These are phyloP conservation scores for Scyliorhinus canicula DNA, from an alignment of 2,797 vertebrate genomes.

Conservation along the genomic window DNA sequence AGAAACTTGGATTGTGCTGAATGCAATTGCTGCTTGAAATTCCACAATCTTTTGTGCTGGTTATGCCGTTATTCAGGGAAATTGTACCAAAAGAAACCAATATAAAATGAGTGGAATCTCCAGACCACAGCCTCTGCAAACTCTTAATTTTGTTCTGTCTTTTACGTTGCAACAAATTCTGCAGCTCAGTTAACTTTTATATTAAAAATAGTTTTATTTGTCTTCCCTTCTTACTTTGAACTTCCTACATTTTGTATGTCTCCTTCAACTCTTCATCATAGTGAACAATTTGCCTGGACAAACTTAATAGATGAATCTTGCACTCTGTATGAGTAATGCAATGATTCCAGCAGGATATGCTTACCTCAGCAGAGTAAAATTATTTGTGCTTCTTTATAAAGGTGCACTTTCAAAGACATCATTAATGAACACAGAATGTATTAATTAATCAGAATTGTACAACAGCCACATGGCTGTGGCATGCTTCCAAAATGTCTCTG, in stretches of 20 bases:
- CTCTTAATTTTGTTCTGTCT: neutral
- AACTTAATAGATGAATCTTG: neutral
- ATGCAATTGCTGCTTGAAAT: neutral
- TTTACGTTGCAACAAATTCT: neutral
- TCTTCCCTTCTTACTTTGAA: neutral
- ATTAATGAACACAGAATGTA: no score
- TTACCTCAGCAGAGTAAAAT: neutral
- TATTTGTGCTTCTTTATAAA: no score
- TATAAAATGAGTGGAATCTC: neutral
- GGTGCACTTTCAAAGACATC: no score
- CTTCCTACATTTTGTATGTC: neutral
- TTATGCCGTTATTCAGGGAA: neutral
- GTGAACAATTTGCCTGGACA: neutral
- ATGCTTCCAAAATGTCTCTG: no score
- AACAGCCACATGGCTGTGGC: no score
- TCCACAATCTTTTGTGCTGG: neutral
- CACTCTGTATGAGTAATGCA: neutral
- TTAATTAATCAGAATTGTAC: no score
- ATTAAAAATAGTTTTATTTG: neutral
- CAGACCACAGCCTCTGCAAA: neutral
- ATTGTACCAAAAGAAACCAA: neutral
- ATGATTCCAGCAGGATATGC: neutral
- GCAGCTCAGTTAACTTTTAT: neutral
- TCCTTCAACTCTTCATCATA: neutral
- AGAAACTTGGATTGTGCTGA: neutral